Base-by-base conservation (phyloP, 2,797 vertebrate genomes). In the Siniperca scherzeri region DNA sequence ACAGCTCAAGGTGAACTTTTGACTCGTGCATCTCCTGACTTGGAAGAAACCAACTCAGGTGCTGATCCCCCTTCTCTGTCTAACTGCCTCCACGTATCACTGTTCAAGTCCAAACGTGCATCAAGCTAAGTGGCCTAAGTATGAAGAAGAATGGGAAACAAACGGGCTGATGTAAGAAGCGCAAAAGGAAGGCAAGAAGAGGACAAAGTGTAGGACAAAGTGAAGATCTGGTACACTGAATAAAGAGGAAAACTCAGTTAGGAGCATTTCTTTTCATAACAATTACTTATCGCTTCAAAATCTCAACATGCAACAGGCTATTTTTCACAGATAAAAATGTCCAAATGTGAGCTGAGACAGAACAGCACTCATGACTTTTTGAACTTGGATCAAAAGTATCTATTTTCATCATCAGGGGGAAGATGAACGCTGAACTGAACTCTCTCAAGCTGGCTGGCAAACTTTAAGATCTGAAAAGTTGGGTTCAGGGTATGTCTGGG, bases 391-490 rank as follows among this genome's bases (percentile, higher is more conserved):
- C 73, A 70, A 67, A 86, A 42, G 36, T 48, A 46, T 50, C 50
- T 7, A 50, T 46, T 76, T 65, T 66, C 3, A 17, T 25, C 68
- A 40, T 76, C 42, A 46, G 53, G 59, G 44, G 4, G 56, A 46
- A 1, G 53, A 27, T n/a, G 40, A 79, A 86, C 82, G 80, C 65
- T 72, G 68, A 84, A 70, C 75, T 85, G 8, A 72, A 69, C 59
- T 67, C 27, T 74, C 67, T 70, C 16, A 27, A 72, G 79, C 73
- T 21, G 46, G 4, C 71, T 33, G 33, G 82, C 74, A 80, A 81
- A 86, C 85, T 83, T 71, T 71, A 50, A 70, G 53, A 87, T 84
- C 61, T 85, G 67, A 81, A 78, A 80, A 53, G 40, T 59, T 38
- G 69, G 22, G 44, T 59, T 75, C 10, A 27, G 70, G 80, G 42